Base-by-base conservation (phyloP, 2,888 invertebrate genomes). In the Hyalella azteca region DNA sequence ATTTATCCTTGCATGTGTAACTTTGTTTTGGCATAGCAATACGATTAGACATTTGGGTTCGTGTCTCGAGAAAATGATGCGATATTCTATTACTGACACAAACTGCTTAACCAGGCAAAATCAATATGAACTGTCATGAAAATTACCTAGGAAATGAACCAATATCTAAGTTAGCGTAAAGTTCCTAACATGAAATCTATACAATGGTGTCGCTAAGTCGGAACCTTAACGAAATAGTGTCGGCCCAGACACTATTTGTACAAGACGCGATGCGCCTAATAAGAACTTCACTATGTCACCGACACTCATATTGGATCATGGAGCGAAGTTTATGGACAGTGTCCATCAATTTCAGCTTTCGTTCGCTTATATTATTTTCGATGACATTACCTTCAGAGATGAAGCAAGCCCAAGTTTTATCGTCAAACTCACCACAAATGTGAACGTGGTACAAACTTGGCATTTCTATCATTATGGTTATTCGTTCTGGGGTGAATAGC, bases 401-500 rank as follows among this genome's bases (percentile, higher is more conserved):
- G 19, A 36, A 66, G 36, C 29, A 29, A 32, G n/a, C 39, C 36
- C 19, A 5, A 15, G 13, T 66, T 66, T 66, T 36, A 36, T n/a
- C 66, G 29, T 11, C 36, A 36, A 19, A 36, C 32, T 36, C 66
- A 66, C 15, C 36, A 32, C 13, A 11, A 66, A 66, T 66, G 36
- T 36, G 36, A 36, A 19, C 66, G 39, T 66, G 19, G 36, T 66
- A 36, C 36, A 36, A 4, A n/a, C 29, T 5, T 36, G 66, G 15
- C 36, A 66, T 66, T 66, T 66, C 19, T 66, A 66, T 66, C 66
- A 66, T 66, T 66, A 66, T 13, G 66, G 66, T 66, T 66, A 66
- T 66, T 36, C 66, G 32, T 32, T 66, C 66, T 15, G 3, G 66
- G 66, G 36, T 36, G 36, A 66, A 66, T 66, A 13, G 36, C n/a